Evolutionary conservation across 2,888 invertebrate species (phyloP), one percentile per base, ranked within the genome.

Genomic region (Hemistola chrysoprasaria): DNA sequence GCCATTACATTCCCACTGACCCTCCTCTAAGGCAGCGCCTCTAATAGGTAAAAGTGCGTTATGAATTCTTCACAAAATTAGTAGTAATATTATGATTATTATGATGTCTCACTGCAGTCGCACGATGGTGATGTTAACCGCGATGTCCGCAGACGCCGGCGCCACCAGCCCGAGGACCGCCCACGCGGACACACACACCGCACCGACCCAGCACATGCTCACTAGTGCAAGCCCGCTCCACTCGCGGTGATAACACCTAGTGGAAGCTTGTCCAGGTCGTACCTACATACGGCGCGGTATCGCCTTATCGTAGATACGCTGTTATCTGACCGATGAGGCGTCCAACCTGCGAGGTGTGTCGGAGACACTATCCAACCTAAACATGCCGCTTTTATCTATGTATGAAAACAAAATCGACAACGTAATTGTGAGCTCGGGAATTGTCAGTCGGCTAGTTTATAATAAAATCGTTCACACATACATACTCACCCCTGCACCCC

Each of bases 111-210:
- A 80, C 79, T 51, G 64, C 45, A 54, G 42, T 48, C 65, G 64
- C 23, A 71, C 43, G 20, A 81, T 75, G 26, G 69, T 53, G 22
- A 80, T 61, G 47, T 59, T 53, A 8, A 42, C 46, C 50, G 42
- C 40, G 38, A n/a, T n/a, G n/a, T n/a, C 29, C 36, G 36, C 38
- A 31, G 35, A 16, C 40, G 29, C 30, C 16, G 11, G 30, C 25
- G 8, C 26, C 39, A 9, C 33, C 41, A 30, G 11, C 33, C 36
- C 39, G 26, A 28, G 32, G 28, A 33, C 37, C 16, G 31, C 24
- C 32, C 22, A 22, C 4, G 16, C 16, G 3, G 4, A 4, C 24
- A 11, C n/a, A n/a, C n/a, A n/a, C n/a, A n/a, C n/a, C n/a, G n/a
- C n/a, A n/a, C n/a, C n/a, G n/a, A n/a, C n/a, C n/a, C n/a, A n/a